Conservation (phyloP, 2,888 invertebrate genomes). For the Caenorhabditis sinica region DNA sequence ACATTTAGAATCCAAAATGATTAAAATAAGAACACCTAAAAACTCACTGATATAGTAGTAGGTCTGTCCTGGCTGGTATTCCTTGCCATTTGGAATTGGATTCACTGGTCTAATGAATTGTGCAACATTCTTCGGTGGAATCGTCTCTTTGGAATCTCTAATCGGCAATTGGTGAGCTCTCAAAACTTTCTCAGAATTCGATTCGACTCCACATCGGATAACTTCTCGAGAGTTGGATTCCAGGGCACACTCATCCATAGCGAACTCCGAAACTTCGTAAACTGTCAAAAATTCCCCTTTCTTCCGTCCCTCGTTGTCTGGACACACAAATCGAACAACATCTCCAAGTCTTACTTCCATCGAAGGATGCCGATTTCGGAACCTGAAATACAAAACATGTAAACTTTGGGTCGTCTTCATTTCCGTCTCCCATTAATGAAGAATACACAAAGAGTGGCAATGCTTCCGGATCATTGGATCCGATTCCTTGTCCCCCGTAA, state of each 20-base stretch:
- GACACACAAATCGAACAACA: conserved; percentile 62
- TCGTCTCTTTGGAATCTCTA: background rate
- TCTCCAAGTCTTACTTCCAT: conserved; percentile 66
- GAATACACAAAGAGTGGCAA: conserved; percentile 50
- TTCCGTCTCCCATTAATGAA: conserved; percentile 61
- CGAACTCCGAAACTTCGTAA: conserved; percentile 65
- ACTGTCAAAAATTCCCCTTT: conserved; percentile 54
- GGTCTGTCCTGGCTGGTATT: conserved; percentile 59
- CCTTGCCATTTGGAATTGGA: conserved; percentile 65
- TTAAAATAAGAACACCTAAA: no score
- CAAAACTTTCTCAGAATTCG: conserved; percentile 19
- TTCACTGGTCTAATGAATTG: conserved; percentile 59
- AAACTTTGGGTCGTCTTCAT: conserved; percentile 40
- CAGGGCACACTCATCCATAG: conserved; percentile 45
- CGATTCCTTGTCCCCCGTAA: conserved; percentile 32
- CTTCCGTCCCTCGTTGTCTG: conserved; percentile 34
- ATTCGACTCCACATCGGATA: conserved; percentile 49
- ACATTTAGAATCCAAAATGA: no score
- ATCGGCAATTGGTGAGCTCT: conserved; percentile 21
- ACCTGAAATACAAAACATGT: conserved; percentile 53
- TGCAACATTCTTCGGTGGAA: conserved; percentile 47
- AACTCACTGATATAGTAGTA: conserved; percentile 66
- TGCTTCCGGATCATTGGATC: conserved; percentile 63
- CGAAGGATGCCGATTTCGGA: conserved; percentile 45
- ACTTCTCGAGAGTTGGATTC: conserved; percentile 56